Evolutionary conservation across 2,797 vertebrate genomes (phyloP).

Genomic region (Sebastes flavidus): DNA sequence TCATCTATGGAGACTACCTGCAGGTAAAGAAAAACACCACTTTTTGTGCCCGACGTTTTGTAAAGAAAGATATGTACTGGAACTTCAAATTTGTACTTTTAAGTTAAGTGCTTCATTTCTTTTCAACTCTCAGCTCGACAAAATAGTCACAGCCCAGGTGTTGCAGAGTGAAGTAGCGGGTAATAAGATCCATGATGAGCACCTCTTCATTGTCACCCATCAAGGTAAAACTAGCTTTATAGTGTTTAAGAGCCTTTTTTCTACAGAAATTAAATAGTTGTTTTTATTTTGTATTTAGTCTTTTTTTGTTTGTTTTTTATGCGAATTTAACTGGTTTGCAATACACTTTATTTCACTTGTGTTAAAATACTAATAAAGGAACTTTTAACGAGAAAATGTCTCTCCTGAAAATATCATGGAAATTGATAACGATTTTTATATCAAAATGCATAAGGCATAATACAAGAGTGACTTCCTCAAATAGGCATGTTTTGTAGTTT

Average conservation of each 20-base stretch:
- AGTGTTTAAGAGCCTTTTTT: not conserved
- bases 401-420: not conserved
- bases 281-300: not conserved
- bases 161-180: conserved; percentile 93
- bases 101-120: conserved; percentile 15
- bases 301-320: not conserved
- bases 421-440: not conserved
- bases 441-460: not conserved
- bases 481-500: not conserved
- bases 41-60: not conserved
- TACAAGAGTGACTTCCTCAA: not conserved
- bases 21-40: conserved; percentile 79
- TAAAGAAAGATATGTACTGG: not conserved
- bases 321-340: not conserved
- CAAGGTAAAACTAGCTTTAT: conserved; percentile 85
- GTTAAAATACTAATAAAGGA: not conserved
- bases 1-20: conserved; percentile 92
- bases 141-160: conserved; percentile 91
- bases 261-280: not conserved
- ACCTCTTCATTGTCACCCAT: conserved; percentile 98
- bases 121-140: conserved; percentile 86
- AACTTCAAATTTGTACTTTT: not conserved
- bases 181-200: conserved; percentile 96
- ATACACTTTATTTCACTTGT: not conserved
- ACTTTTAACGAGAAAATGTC: not conserved